A percentile compares a stretch with the other conserved stretches of the same genome.
phyloP scores from a whole-genome alignment of 2,113 vertebrate genomes.

The Lepisosteus oculatus region DNA sequence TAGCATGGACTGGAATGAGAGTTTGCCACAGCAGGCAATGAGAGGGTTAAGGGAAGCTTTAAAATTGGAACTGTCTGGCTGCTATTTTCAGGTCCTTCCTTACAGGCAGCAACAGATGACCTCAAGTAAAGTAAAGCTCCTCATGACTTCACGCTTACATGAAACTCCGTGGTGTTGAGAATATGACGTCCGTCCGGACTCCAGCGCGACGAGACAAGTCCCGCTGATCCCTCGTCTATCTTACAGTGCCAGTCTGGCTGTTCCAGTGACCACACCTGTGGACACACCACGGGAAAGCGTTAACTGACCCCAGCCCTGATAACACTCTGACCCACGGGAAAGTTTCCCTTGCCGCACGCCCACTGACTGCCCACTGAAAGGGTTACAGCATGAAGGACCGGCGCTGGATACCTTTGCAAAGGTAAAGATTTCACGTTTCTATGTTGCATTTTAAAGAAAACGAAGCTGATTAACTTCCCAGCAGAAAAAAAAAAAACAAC shows the following conservation, averaged over 20 bases:
- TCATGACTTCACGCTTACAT: conserved; percentile 78
- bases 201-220: conserved; percentile 91
- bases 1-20: neutral
- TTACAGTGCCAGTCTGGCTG: conserved; percentile 95
- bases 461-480: no score
- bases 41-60: conserved; percentile 52
- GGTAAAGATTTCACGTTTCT: conserved; percentile 53
- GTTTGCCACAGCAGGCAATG: neutral
- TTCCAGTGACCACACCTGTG: conserved; percentile 93
- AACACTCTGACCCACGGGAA: neutral
- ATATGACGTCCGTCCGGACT: conserved; percentile 97
- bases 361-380: conserved; percentile 1
- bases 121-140: conserved; percentile 32
- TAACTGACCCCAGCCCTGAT: neutral
- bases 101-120: conserved; percentile 71
- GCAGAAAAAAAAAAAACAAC: no score
- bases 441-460: no score
- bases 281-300: conserved; percentile 8
- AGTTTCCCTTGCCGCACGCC: conserved; percentile 16
- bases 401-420: conserved; percentile 69
- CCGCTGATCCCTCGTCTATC: conserved; percentile 94
- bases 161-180: conserved; percentile 96
- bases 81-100: conserved; percentile 71
- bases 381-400: conserved; percentile 66
- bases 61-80: conserved; percentile 43